Percentiles rank a stretch among this genome's conserved stretches.
These are phyloP conservation scores for Papilio protenor DNA, from an alignment of 2,888 invertebrate genomes.

Conservation along the genomic window DNA sequence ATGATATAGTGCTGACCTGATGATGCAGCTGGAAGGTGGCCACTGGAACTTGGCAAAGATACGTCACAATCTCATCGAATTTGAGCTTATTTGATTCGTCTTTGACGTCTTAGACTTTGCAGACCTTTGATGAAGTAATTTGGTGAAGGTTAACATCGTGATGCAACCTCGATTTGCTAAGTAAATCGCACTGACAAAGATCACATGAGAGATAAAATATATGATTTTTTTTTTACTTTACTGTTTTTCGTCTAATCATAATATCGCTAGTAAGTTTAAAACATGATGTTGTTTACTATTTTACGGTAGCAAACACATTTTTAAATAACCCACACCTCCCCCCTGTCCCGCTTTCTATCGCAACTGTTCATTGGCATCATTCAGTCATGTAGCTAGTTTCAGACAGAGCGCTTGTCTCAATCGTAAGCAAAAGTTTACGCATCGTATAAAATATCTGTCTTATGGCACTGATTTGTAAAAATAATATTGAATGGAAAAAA, in stretches of 20 bases:
- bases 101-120: no score
- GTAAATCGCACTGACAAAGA: background rate
- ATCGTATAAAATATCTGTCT: background rate
- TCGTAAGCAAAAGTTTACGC: background rate
- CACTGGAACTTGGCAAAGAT: no score
- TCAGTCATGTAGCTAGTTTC: conserved; percentile 3
- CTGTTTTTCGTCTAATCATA: background rate
- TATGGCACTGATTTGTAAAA: background rate
- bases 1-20: no score
- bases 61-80: no score
- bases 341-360: background rate
- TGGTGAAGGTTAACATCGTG: no score
- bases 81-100: no score
- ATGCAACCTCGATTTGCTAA: no score
- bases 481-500: background rate
- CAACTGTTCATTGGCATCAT: background rate
- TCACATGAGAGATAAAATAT: background rate
- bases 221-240: background rate
- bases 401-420: background rate
- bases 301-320: background rate
- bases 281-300: background rate
- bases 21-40: no score
- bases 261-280: background rate
- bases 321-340: background rate
- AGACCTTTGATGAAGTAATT: no score